A percentile compares a stretch with the other conserved stretches of the same genome.
These are phyloP conservation scores for Brachyalestes nurse DNA, from an alignment of 2,797 vertebrate species.

Conservation along the genomic window DNA sequence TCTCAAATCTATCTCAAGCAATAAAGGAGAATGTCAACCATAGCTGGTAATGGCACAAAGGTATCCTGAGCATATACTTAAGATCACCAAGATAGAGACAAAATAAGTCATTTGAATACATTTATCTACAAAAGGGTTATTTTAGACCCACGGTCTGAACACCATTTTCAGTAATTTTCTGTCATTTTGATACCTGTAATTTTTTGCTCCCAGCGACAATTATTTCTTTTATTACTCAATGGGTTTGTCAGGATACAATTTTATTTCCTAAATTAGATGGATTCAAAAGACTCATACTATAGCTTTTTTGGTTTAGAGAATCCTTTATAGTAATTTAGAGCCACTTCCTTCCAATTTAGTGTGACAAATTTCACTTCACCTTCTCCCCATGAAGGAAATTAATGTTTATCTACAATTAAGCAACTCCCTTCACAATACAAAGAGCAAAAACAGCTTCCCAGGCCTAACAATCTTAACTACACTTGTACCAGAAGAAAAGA, in stretches of 20 bases:
- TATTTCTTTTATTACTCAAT: constrained; percentile 1
- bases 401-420: constrained; percentile 34
- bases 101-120: neutral
- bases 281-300: neutral
- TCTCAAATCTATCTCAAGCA: neutral
- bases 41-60: neutral
- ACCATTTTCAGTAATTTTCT: neutral
- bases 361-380: constrained; percentile 27
- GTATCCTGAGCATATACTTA: neutral
- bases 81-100: neutral
- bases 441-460: constrained; percentile 27
- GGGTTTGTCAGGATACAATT: neutral
- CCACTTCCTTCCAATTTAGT: constrained; percentile 28
- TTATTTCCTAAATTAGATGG: constrained; percentile 7
- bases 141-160: neutral
- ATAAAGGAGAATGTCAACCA: neutral
- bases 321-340: constrained; percentile 33
- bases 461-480: constrained; percentile 1
- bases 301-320: constrained; percentile 19
- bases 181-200: neutral
- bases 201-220: neutral
- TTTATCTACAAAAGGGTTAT: neutral
- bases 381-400: constrained; percentile 24
- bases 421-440: constrained; percentile 26
- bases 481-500: constrained; percentile 1